Evolutionary conservation across 2,113 vertebrate species (phyloP), one percentile per base, ranked within the genome.

Genomic region (Solea solea): DNA sequence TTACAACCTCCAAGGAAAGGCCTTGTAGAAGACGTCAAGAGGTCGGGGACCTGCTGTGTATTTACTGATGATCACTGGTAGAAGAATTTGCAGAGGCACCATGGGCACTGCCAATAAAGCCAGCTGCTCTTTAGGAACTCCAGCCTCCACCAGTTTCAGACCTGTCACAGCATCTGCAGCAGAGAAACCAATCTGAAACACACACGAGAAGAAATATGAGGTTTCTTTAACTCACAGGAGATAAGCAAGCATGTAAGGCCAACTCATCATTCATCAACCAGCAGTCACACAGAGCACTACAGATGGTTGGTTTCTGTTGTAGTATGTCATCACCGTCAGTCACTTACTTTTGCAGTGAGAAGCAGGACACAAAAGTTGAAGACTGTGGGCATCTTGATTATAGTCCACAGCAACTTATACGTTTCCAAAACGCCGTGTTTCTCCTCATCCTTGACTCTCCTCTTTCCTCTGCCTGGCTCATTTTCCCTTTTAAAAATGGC

Each of bases 91-190:
- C 44, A 99, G 73, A 58, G 98, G 98, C 67, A 99, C 98, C 96
- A 99, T 97, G 12, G 98, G 97, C 72, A 99, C 97, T 0, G 97
- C 98, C 72, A 99, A 80, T 67, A 99, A 92, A 5, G 97, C 98
- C 65, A 99, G 89, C 81, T 98, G 96, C 70, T 96, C 98, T 80
- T 99, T 99, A 0, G 98, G 98, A 55, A 99, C 96, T 4, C 98
- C 98, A 0, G 96, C 96, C 92, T 99, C 97, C 48, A 99, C 93
- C 87, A 99, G 74, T 78, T 99, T 99, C 71, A 99, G 93, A 54
- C 98, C 98, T 1, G 97, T 99, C 49, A 99, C 97, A 11, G 96
- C 95, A 79, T 99, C 97, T 40, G 97, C 96, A 74, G 97, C 98
- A 50, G 96, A 98, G 87, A 99, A 99, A 39, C 98, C 98, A 12